Evolutionary conservation across 2,888 invertebrate species (phyloP).

Genomic region (Itoplectis maculator): DNA sequence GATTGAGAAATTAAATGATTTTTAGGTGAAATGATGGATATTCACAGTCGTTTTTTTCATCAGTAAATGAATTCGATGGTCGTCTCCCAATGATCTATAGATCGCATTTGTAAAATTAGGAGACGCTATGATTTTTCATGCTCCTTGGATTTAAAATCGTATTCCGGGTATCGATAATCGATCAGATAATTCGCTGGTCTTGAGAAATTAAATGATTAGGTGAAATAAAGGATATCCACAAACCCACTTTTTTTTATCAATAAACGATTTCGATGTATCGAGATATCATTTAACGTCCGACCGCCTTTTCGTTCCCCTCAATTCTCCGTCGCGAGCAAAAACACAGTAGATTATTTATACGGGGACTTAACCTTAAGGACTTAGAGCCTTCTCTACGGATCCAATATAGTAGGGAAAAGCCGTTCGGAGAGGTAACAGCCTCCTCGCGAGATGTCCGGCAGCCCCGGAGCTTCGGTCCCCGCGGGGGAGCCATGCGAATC

Average conservation of each 20-base stretch:
- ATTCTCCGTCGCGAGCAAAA: neutral
- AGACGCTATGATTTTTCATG: no score
- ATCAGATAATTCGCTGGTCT: no score
- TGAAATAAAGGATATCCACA: no score
- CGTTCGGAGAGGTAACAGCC: slow-evolving; percentile 40
- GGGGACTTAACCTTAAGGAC: no score
- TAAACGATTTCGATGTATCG: neutral
- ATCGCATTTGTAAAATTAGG: no score
- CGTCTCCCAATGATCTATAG: no score
- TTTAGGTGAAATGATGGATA: neutral
- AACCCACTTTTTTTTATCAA: no score
- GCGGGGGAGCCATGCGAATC: slow-evolving; percentile 22
- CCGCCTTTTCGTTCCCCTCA: neutral
- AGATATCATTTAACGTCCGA: neutral
- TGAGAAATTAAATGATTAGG: no score
- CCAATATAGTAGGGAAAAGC: slow-evolving; percentile 24
- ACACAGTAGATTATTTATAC: neutral
- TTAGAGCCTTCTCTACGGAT: neutral
- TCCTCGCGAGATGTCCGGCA: slow-evolving; percentile 40
- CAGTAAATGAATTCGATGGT: neutral
- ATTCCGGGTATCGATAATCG: no score
- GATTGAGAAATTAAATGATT: no score
- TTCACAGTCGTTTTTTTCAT: neutral
- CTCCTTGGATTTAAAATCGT: no score
- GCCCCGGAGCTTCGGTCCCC: slow-evolving; percentile 19